Evolutionary conservation across 1,140 invertebrate species (phyloP).

Genomic region (Leptinotarsa texana): DNA sequence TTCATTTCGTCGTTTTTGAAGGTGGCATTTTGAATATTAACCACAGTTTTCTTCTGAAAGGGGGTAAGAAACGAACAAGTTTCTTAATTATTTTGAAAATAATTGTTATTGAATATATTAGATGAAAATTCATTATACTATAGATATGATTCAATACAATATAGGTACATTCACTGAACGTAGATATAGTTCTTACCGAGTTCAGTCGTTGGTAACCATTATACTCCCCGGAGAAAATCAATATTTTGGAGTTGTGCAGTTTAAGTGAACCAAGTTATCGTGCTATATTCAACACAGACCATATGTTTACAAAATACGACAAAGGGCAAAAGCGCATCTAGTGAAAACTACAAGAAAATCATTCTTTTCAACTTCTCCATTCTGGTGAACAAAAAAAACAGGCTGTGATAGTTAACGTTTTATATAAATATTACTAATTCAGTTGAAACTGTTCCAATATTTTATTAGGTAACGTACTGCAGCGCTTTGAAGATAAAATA

Average conservation of each 20-base stretch:
- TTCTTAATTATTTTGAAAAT: too few relatives aligned
- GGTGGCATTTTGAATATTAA: too few relatives aligned
- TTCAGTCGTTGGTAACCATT: too few relatives aligned
- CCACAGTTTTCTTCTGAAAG: too few relatives aligned
- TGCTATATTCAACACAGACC: not conserved
- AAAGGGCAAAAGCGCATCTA: not conserved
- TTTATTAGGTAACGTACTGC: not conserved
- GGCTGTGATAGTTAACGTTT: constrained; percentile 19
- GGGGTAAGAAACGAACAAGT: too few relatives aligned
- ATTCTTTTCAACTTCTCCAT: not conserved
- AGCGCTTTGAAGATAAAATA: not conserved
- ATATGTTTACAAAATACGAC: constrained; percentile 20
- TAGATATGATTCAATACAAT: too few relatives aligned
- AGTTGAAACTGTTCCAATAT: not conserved
- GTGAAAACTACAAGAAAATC: not conserved
- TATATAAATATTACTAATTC: not conserved
- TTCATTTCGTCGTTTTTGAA: too few relatives aligned
- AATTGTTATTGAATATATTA: too few relatives aligned
- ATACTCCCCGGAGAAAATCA: not conserved
- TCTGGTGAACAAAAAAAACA: not conserved
- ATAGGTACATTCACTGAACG: too few relatives aligned
- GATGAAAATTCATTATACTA: too few relatives aligned
- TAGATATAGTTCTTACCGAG: too few relatives aligned
- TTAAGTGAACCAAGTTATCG: not conserved
- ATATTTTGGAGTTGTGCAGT: constrained; percentile 27